Conservation (phyloP, 2,888 invertebrate species). For the Tineola bisselliella region DNA sequence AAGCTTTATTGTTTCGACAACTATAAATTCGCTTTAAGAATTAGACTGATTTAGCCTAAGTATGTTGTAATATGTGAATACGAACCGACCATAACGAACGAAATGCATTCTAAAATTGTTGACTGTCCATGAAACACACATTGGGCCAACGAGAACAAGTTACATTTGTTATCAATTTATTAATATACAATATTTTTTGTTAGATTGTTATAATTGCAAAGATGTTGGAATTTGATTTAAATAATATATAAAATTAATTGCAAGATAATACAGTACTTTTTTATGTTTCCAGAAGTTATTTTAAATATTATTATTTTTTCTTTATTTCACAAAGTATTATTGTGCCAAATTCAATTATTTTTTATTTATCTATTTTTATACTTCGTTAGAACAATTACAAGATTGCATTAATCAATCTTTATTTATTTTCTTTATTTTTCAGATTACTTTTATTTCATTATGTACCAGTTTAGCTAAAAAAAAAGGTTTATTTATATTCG, state of each 20-base stretch:
- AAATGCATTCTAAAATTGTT: constrained; percentile 26
- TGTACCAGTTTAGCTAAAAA: neutral
- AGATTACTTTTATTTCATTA: neutral
- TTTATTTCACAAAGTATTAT: constrained; percentile 23
- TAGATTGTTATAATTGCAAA: neutral
- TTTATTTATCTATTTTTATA: constrained; percentile 28
- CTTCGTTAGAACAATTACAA: neutral
- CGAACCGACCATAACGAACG: constrained; percentile 45
- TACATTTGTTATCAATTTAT: neutral
- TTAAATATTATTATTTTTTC: too few species aligned
- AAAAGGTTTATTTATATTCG: constrained; percentile 16
- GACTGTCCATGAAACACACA: neutral
- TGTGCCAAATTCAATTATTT: constrained; percentile 38
- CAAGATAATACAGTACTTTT: neutral
- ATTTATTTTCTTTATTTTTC: neutral
- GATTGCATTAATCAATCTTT: neutral
- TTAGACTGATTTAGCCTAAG: constrained; percentile 68
- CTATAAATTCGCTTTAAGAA: constrained; percentile 63
- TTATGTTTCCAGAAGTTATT: neutral
- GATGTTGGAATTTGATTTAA: constrained; percentile 14
- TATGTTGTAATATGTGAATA: constrained; percentile 49
- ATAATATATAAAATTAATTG: constrained; percentile 13
- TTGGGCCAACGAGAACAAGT: too few species aligned
- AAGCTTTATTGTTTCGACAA: constrained; percentile 60
- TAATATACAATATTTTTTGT: neutral